Evolutionary conservation across 92 coral and sea anemone species (phyloP).

Genomic region (Phenganax marumi): DNA sequence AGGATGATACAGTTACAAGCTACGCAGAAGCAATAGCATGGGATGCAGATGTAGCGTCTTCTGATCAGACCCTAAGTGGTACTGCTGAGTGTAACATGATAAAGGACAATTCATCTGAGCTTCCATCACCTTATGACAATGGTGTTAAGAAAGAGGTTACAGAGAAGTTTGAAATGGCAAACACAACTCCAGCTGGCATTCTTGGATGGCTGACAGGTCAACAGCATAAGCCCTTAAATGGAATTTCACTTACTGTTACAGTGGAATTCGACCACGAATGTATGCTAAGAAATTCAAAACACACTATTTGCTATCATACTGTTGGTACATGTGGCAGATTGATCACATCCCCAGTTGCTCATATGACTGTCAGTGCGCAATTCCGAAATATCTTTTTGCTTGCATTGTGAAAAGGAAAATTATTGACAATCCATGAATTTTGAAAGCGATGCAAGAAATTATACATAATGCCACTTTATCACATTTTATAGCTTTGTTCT

Average conservation of each 20-base stretch:
- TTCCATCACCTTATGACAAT: conserved; percentile 22
- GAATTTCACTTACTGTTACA: conserved; percentile 46
- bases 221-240: conserved; percentile 69
- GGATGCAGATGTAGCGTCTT: neutral
- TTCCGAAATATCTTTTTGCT: conserved; percentile 55
- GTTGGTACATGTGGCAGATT: conserved; percentile 65
- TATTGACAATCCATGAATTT: conserved; percentile 34
- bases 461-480: neutral
- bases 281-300: conserved; percentile 61
- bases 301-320: conserved; percentile 68
- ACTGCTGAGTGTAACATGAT: neutral
- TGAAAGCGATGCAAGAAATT: neutral
- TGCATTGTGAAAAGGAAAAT: conserved; percentile 48
- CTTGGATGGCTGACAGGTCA: conserved; percentile 79
- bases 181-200: conserved; percentile 62
- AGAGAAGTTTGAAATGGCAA: conserved; percentile 41
- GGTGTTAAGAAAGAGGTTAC: conserved; percentile 22
- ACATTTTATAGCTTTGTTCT: neutral
- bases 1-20: conserved; percentile 54
- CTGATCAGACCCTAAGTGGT: no score
- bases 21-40: conserved; percentile 56
- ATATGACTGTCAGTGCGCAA: conserved; percentile 59
- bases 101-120: conserved; percentile 26
- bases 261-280: conserved; percentile 68
- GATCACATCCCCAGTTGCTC: conserved; percentile 67